phyloP scores from a whole-genome alignment of 2,797 vertebrate genomes.

The Karalla daura region DNA sequence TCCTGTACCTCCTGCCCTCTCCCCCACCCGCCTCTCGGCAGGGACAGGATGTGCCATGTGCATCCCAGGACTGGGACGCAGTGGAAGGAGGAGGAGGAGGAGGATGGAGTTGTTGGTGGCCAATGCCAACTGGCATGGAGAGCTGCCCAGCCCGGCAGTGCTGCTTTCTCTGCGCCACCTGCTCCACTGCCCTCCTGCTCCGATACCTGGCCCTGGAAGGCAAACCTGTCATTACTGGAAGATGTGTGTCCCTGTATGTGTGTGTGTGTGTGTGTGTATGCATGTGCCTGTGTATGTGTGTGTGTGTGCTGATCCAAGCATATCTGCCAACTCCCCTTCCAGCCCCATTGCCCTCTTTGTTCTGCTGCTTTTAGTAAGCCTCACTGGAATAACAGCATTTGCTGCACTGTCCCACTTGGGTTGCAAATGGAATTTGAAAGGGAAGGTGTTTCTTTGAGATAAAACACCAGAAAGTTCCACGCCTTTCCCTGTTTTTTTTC shows the following conservation, averaged over 20 bases:
- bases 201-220: constrained; percentile 50
- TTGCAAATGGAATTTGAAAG: constrained; percentile 28
- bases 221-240: constrained; percentile 56
- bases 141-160: constrained; percentile 37
- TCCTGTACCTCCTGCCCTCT: constrained; percentile 34
- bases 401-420: constrained; percentile 11
- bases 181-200: constrained; percentile 67
- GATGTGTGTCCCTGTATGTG: constrained; percentile 27
- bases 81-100: constrained; percentile 21
- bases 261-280: constrained; percentile 13
- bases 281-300: constrained; percentile 9
- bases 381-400: constrained; percentile 14
- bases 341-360: constrained; percentile 33
- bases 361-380: constrained; percentile 47
- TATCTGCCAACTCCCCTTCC: constrained; percentile 27
- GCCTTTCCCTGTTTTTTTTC: neutral
- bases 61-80: constrained; percentile 32
- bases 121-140: constrained; percentile 65
- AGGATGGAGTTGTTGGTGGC: constrained; percentile 28
- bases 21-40: no score
- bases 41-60: constrained; percentile 60
- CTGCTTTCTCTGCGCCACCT: constrained; percentile 67
- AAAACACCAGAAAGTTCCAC: constrained; percentile 7
- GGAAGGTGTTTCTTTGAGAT: constrained; percentile 31
- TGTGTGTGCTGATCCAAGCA: constrained; percentile 27